Base-by-base conservation (phyloP, 2,113 vertebrate genomes). In the Empidonax traillii region DNA sequence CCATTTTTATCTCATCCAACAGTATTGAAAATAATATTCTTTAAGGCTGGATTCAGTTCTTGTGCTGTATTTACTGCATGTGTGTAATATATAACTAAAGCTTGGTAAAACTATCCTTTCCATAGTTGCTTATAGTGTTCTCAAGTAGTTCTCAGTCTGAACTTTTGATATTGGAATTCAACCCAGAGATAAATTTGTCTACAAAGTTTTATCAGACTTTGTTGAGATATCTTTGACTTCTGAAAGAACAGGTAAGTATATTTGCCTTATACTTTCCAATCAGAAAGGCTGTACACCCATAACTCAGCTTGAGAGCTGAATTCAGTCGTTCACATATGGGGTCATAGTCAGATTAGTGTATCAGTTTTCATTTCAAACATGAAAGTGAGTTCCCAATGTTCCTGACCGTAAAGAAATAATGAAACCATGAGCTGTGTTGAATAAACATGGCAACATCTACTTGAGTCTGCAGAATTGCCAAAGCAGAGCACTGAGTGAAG, bases 201-300 rank as follows among this genome's bases (percentile, higher is more conserved):
- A 28, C 35, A 85, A 33, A 84, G 28, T 94, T 90, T 94, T 95
- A 81, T 90, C 86, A 74, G 85, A 24, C 74, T 88, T 85, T 56
- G 49, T 66, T 79, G 87, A 76, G 51, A 21, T 80, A 77, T 47
- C 79, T 93, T 69, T 67, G 39, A 81, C 86, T 93, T 95, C 49
- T 84, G 76, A 89, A 68, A 74, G 65, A 80, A 55, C 21, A 80
- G 68, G 83, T 75, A 83, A 92, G 59, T 84, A 1, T 83, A 76
- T 96, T 92, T 95, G n/a, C 37, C 58, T 85, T 91, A 19, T 14
- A 41, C 19, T 90, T 71, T 77, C 55, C 47, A 41, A 28, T 77
- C 90, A 92, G 78, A 90, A 87, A 35, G 3, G 27, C 28, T 66
- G 8, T 55, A 63, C 35, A 41, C 12, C 8, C 53, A 41, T 25